Conservation (phyloP, 2,797 vertebrate genomes). For the Benthosema pterotum region DNA sequence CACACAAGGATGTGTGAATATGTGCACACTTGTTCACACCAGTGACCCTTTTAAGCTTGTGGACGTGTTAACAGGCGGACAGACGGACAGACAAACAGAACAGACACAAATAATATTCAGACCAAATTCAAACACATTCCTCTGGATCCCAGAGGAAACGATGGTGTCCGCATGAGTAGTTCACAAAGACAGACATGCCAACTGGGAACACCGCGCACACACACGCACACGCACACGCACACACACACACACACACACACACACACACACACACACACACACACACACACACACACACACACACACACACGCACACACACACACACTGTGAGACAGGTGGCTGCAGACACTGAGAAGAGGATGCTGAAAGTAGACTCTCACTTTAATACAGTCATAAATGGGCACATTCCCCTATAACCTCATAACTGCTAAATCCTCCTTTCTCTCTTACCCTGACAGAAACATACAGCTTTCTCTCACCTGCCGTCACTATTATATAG, state of each 20-base stretch:
- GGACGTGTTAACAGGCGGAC: too few relatives aligned
- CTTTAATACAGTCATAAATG: too few relatives aligned
- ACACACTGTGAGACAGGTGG: neutral
- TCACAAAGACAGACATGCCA: constrained; percentile 24
- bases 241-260: neutral
- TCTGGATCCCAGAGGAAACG: constrained; percentile 9
- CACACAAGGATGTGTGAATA: neutral
- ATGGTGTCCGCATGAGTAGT: constrained; percentile 31
- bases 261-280: neutral
- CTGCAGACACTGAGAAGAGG: too few relatives aligned
- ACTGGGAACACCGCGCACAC: too few relatives aligned
- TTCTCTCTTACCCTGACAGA: too few relatives aligned
- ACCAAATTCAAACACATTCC: constrained; percentile 14
- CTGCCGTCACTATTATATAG: neutral
- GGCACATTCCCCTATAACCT: too few relatives aligned
- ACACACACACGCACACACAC: constrained; percentile 7
- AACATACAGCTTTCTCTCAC: too few relatives aligned
- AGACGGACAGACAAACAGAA: neutral
- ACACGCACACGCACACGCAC: too few relatives aligned
- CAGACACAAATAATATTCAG: constrained; percentile 3
- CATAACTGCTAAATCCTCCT: too few relatives aligned
- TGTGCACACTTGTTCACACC: neutral
- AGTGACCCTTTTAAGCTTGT: too few relatives aligned
- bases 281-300: neutral
- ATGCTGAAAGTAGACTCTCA: too few relatives aligned